Conservation (phyloP, 2,888 invertebrate species). For the Cephus pygmeus region DNA sequence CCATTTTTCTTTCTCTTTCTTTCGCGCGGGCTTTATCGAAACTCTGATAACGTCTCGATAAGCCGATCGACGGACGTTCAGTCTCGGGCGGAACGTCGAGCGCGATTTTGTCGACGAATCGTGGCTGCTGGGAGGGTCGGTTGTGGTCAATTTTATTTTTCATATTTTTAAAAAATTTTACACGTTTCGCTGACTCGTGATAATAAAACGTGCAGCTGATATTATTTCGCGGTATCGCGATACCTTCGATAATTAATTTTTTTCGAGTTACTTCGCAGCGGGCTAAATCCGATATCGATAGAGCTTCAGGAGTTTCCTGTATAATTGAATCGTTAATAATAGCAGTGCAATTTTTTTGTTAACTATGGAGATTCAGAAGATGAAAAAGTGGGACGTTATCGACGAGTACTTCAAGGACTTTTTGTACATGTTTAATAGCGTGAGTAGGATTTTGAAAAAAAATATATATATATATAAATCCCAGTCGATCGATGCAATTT, state of each 20-base stretch:
- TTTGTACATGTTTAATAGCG: slow-evolving; percentile 33
- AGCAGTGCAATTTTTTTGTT: no score
- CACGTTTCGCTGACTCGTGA: no score
- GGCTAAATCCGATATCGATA: no score
- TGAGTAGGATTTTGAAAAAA: slow-evolving; percentile 36
- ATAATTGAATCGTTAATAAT: no score
- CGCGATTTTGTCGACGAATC: not conserved
- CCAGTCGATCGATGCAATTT: no score
- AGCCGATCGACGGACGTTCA: slow-evolving; percentile 8
- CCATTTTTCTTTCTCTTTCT: not conserved
- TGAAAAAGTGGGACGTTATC: slow-evolving; percentile 46
- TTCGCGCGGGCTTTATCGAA: slow-evolving; percentile 7
- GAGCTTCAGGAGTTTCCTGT: no score
- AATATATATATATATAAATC: no score
- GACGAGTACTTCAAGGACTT: slow-evolving; percentile 52
- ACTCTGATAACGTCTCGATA: slow-evolving; percentile 10
- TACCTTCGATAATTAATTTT: no score
- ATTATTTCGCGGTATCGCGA: no score
- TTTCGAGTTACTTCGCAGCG: no score
- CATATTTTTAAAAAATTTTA: no score
- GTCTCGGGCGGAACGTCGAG: not conserved
- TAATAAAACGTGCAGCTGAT: no score
- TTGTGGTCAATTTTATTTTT: not conserved
- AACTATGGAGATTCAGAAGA: slow-evolving; percentile 46
- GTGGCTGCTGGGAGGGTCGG: not conserved